Evolutionary conservation across 2,888 invertebrate genomes (phyloP).

Genomic region (Acleris literana): DNA sequence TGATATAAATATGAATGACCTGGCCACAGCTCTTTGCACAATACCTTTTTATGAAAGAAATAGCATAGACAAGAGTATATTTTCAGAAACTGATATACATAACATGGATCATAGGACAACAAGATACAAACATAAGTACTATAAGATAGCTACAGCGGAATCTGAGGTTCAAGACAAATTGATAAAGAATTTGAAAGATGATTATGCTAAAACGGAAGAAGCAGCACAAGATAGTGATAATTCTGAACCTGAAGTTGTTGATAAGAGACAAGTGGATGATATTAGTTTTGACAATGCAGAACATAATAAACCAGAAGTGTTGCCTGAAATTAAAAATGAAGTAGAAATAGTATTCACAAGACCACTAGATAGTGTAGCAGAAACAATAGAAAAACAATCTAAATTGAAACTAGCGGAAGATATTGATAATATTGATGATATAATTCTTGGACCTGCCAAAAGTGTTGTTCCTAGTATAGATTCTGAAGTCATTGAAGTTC

Average conservation of each 20-base stretch:
- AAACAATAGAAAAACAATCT: conserved; percentile 4
- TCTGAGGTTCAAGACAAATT: conserved; percentile 61
- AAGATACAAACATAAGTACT: conserved; percentile 72
- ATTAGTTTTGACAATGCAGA: conserved; percentile 24
- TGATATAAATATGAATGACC: conserved; percentile 68
- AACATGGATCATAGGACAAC: conserved; percentile 70
- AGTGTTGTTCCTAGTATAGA: conserved; percentile 5
- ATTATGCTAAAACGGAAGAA: conserved; percentile 35
- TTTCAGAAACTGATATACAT: conserved; percentile 64
- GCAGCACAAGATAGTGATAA: conserved; percentile 23
- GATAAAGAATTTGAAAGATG: conserved; percentile 48
- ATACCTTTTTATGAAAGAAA: conserved; percentile 76
- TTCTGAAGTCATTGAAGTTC: conserved; percentile 1
- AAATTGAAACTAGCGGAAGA: conserved; percentile 28
- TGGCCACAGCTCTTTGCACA: conserved; percentile 64
- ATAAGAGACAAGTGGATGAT: conserved; percentile 18
- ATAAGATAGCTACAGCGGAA: conserved; percentile 64
- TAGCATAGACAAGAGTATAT: conserved; percentile 56
- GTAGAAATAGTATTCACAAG: conserved; percentile 29
- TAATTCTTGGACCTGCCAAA: conserved; percentile 37
- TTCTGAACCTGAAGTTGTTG: conserved; percentile 35
- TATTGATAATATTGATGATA: conserved; percentile 42
- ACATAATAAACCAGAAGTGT: conserved; percentile 27
- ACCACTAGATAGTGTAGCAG: conserved; percentile 2
- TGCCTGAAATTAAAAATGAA: conserved; percentile 14